Conservation (phyloP, 2,113 vertebrate species). For the Paradoxurus hermaphroditus region DNA sequence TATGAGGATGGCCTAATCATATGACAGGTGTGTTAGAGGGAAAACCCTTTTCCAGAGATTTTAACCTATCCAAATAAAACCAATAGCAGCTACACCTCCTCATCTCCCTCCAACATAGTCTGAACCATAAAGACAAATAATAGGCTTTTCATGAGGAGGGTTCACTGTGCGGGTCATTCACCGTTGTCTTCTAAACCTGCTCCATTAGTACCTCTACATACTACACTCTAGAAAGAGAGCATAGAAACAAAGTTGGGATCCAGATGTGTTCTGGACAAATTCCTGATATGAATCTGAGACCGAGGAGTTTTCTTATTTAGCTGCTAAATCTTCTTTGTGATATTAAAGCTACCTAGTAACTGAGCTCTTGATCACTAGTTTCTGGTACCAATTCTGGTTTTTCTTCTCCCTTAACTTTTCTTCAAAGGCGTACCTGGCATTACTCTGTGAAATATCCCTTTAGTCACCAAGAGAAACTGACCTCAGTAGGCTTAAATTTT, state of each 20-base stretch:
- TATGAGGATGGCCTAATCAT: background rate
- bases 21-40: background rate
- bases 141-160: background rate
- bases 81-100: background rate
- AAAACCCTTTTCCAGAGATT: background rate
- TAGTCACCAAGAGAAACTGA: background rate
- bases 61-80: background rate
- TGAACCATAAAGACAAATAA: background rate
- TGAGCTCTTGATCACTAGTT: background rate
- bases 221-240: background rate
- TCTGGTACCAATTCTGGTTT: background rate
- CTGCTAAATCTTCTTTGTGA: background rate
- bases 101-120: background rate
- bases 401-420: background rate
- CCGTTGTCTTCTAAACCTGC: background rate
- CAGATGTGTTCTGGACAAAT: background rate
- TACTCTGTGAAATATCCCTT: background rate
- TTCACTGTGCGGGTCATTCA: background rate
- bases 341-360: background rate
- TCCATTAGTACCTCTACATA: background rate
- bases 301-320: background rate
- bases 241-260: background rate
- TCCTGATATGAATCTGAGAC: background rate
- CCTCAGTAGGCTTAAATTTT: conserved; percentile 29
- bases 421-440: background rate